These are phyloP conservation scores for Synanthedon myopaeformis DNA, from an alignment of 2,888 invertebrate species.

Conservation along the genomic window DNA sequence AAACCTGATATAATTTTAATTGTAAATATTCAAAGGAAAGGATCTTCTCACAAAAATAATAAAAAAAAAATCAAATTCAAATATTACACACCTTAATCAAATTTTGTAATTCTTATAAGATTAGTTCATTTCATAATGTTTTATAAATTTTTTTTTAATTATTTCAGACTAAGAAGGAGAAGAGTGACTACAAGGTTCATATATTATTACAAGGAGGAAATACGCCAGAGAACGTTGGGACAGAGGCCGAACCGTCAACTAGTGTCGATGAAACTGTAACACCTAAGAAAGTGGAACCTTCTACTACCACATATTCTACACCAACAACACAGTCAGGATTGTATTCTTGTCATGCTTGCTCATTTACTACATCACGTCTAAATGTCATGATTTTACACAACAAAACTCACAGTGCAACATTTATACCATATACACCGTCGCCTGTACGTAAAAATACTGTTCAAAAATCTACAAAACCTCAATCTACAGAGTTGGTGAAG, in stretches of 20 bases:
- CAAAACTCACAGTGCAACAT: slow-evolving; percentile 74
- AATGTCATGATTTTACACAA: slow-evolving; percentile 81
- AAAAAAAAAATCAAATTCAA: too few relatives aligned
- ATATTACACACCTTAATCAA: too few relatives aligned
- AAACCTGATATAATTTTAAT: too few relatives aligned
- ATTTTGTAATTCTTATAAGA: too few relatives aligned
- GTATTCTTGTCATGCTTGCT: slow-evolving; percentile 74
- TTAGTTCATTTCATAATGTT: slow-evolving; percentile 2
- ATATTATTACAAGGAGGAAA: slow-evolving; percentile 72
- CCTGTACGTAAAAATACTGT: slow-evolving; percentile 42
- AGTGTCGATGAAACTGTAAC: slow-evolving; percentile 27
- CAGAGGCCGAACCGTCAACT: slow-evolving; percentile 28
- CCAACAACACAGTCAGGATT: slow-evolving; percentile 37
- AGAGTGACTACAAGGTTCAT: slow-evolving; percentile 72
- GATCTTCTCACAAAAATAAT: too few relatives aligned
- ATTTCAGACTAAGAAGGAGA: slow-evolving; percentile 48
- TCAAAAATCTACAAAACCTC: slow-evolving; percentile 19
- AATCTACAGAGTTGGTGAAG: slow-evolving; percentile 24
- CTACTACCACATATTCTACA: slow-evolving; percentile 16
- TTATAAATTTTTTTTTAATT: slow-evolving; percentile 6
- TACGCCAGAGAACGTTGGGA: slow-evolving; percentile 24
- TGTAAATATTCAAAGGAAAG: too few relatives aligned
- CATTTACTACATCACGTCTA: slow-evolving; percentile 75
- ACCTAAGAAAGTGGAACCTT: slow-evolving; percentile 15
- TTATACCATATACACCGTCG: slow-evolving; percentile 53